Conservation (phyloP, 2,113 vertebrate species). For the Equus przewalskii region DNA sequence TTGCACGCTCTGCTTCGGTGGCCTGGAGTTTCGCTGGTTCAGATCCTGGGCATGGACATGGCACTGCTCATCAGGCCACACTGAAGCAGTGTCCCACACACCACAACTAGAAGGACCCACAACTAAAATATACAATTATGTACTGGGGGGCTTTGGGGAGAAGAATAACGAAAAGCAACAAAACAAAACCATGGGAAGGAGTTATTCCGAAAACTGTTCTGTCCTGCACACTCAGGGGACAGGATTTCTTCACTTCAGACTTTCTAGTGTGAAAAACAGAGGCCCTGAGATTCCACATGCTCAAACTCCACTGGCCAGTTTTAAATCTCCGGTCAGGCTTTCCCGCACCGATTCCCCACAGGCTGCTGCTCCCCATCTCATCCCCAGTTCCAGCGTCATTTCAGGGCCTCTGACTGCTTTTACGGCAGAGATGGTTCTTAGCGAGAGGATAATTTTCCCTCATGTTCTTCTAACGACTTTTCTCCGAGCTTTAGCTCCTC, state of each 20-base stretch:
- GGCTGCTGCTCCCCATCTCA: not conserved
- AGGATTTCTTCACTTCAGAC: constrained; percentile 25
- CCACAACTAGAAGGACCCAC: too few species aligned
- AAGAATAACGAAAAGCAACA: too few species aligned
- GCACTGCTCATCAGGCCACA: too few species aligned
- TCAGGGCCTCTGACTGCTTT: constrained; percentile 1
- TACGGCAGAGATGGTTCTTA: not conserved
- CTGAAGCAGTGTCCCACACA: too few species aligned
- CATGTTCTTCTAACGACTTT: constrained; percentile 19
- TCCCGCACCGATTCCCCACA: not conserved
- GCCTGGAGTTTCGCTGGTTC: too few species aligned
- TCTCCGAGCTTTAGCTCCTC: not conserved
- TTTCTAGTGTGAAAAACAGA: constrained; percentile 1
- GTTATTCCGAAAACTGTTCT: not conserved
- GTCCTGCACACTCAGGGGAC: not conserved
- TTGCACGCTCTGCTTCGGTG: too few species aligned
- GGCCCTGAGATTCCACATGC: not conserved
- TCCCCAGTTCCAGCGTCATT: constrained; percentile 13
- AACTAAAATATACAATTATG: too few species aligned
- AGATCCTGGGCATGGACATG: too few species aligned
- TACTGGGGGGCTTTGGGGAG: too few species aligned
- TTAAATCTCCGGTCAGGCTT: constrained; percentile 12
- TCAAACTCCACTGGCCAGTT: constrained; percentile 15
- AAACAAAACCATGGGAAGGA: not conserved
- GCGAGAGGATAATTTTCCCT: not conserved